Evolutionary conservation across 2,113 vertebrate genomes (phyloP).

Genomic region (Dermatemys mawii): DNA sequence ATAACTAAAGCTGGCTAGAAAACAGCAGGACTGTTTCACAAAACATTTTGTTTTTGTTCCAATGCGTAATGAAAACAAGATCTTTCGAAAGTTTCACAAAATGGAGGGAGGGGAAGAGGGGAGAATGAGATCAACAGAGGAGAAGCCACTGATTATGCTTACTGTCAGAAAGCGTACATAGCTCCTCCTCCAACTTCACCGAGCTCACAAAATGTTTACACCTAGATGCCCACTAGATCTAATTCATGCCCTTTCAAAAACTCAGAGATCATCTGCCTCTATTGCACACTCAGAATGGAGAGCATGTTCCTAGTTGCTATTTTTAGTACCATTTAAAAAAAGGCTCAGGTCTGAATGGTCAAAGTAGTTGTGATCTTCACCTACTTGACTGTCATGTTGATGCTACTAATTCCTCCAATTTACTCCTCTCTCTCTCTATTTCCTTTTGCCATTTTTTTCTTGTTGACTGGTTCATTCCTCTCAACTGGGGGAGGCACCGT

Average conservation of each 20-base stretch:
- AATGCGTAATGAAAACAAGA: not conserved
- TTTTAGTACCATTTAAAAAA: not conserved
- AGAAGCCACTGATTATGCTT: not conserved
- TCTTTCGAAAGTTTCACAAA: not conserved
- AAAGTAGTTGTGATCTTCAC: not conserved
- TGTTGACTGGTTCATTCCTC: not conserved
- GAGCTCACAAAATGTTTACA: not conserved
- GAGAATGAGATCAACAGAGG: not conserved
- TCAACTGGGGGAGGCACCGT: no score
- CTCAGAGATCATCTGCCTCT: no score
- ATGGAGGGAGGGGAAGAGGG: not conserved
- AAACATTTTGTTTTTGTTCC: not conserved
- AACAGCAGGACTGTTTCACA: not conserved
- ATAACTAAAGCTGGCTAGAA: not conserved
- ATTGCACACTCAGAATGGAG: no score
- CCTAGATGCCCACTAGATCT: not conserved
- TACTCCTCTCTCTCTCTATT: not conserved
- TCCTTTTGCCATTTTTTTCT: not conserved
- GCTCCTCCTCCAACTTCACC: no score
- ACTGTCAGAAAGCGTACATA: not conserved
- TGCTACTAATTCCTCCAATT: not conserved
- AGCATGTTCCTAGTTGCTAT: not conserved
- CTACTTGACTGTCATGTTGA: not conserved
- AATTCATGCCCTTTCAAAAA: not conserved
- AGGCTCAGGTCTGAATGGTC: not conserved